Percentiles rank a stretch among this genome's conserved stretches.
phyloP scores from a whole-genome alignment of 2,113 vertebrate species.

The Thamnaconus septentrionalis region DNA sequence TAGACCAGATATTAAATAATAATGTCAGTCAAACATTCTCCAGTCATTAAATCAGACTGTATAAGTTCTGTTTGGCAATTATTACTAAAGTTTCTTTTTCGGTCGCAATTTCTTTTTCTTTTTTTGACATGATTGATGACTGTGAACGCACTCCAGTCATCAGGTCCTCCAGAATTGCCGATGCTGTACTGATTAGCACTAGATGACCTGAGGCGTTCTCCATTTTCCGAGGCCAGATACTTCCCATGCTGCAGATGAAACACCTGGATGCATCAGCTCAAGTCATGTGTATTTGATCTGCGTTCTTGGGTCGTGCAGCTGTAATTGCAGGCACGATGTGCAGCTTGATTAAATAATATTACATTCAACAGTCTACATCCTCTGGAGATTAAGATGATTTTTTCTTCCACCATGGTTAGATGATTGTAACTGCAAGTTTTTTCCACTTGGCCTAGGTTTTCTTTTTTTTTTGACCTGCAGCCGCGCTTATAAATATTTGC shows the following conservation, averaged over 20 bases:
- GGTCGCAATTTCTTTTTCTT: no score
- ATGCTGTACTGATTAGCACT: not conserved
- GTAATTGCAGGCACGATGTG: no score
- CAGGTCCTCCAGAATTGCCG: not conserved
- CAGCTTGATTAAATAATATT: no score
- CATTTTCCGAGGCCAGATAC: not conserved
- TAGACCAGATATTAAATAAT: no score
- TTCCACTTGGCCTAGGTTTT: no score
- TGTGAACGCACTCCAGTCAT: not conserved
- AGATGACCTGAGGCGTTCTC: not conserved
- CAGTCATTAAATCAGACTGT: no score
- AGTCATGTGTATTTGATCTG: not conserved
- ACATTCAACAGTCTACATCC: not conserved
- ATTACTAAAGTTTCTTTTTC: no score
- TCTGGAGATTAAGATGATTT: not conserved
- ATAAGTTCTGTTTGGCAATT: no score
- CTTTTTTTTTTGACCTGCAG: not conserved
- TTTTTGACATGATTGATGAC: no score
- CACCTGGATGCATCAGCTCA: not conserved
- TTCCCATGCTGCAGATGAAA: not conserved
- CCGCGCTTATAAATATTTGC: slow-evolving; percentile 11
- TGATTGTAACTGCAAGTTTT: not conserved
- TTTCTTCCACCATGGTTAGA: not conserved
- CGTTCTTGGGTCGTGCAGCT: no score
- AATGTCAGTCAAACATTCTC: no score